Evolutionary conservation across 2,113 vertebrate species (phyloP).

Genomic region (Sceloporus tristichus): DNA sequence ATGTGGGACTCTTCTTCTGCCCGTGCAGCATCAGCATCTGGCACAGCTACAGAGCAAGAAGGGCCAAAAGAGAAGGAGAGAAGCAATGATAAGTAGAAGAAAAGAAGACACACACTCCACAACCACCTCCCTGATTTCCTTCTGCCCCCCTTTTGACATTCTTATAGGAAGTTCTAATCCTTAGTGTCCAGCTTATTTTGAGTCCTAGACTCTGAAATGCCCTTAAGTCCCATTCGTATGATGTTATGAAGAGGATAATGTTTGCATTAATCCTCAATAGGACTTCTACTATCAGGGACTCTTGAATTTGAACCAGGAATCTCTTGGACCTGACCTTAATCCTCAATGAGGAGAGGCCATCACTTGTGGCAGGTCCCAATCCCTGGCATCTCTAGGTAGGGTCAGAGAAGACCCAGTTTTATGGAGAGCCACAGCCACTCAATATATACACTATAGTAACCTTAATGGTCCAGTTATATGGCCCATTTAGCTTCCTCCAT

Average conservation of each 20-base stretch:
- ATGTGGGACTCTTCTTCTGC: conserved; percentile 85
- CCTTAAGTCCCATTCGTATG: not conserved
- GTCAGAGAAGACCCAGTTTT: not conserved
- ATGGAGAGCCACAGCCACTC: not conserved
- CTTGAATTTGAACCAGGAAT: not conserved
- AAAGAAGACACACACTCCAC: not conserved
- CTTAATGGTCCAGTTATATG: not conserved
- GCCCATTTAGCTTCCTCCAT: too few species aligned
- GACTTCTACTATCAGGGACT: not conserved
- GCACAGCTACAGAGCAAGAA: conserved; percentile 76
- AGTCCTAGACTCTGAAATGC: not conserved
- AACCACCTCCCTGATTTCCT: not conserved
- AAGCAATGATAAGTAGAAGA: too few species aligned
- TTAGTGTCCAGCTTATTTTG: not conserved
- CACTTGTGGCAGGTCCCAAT: not conserved
- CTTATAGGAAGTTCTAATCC: not conserved
- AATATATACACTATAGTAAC: not conserved
- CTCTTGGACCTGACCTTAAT: not conserved
- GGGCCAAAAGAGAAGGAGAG: conserved; percentile 11
- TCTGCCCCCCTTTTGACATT: not conserved
- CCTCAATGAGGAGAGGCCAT: not conserved
- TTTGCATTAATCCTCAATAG: not conserved
- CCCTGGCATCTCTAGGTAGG: not conserved
- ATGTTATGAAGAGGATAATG: not conserved
- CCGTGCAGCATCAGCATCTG: conserved; percentile 76